Evolutionary conservation across 1,140 invertebrate genomes (phyloP).

Genomic region (Tetragnatha versicolor): DNA sequence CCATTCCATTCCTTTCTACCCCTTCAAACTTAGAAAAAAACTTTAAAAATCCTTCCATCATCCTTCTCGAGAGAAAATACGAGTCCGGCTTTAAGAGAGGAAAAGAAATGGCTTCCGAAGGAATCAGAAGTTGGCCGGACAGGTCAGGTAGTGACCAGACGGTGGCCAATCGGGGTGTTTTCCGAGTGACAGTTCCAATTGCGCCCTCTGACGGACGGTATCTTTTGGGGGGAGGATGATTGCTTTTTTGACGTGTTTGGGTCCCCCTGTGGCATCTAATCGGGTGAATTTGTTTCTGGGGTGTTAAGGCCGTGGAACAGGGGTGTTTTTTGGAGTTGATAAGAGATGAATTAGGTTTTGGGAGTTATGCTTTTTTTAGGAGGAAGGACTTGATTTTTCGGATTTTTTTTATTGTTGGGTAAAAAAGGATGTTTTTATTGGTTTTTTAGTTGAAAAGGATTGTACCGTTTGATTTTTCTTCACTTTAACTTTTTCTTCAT

Average conservation of each 20-base stretch:
- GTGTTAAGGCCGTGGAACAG: neutral
- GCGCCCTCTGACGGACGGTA: slow-evolving; percentile 4
- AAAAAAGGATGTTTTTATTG: too few relatives aligned
- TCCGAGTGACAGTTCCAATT: slow-evolving; percentile 47
- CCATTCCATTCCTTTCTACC: too few relatives aligned
- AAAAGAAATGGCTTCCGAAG: slow-evolving; percentile 3
- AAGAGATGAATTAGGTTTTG: neutral
- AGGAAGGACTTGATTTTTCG: neutral
- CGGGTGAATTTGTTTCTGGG: slow-evolving; percentile 33
- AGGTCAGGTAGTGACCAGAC: slow-evolving; percentile 45
- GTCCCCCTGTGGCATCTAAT: neutral
- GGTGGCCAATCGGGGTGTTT: slow-evolving; percentile 37
- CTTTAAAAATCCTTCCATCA: too few relatives aligned
- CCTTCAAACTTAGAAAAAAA: too few relatives aligned
- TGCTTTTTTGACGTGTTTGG: slow-evolving; percentile 30
- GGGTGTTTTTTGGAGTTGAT: neutral
- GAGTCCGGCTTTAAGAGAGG: too few relatives aligned
- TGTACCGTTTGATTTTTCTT: too few relatives aligned
- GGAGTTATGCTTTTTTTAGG: neutral
- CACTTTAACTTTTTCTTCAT: too few relatives aligned
- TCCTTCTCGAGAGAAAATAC: too few relatives aligned
- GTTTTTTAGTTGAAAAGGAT: too few relatives aligned
- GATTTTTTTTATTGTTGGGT: too few relatives aligned
- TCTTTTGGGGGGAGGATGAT: slow-evolving; percentile 23
- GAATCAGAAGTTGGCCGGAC: slow-evolving; percentile 26